Conservation (phyloP, 2,888 invertebrate genomes). For the Sminthurinus aureus region DNA sequence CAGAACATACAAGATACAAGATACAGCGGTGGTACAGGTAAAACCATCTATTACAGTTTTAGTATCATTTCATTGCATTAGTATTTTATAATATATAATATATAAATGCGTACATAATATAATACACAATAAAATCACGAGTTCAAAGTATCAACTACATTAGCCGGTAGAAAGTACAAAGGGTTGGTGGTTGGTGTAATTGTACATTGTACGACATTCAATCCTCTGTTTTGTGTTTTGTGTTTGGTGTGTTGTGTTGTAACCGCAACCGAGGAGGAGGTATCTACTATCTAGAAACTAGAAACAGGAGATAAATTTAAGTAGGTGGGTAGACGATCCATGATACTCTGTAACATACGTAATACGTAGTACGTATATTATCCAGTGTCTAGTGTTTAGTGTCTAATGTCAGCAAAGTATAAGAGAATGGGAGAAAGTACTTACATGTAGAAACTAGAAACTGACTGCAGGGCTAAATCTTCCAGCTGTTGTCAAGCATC, state of each 20-base stretch:
- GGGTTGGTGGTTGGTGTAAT: neutral
- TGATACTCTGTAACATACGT: too few relatives aligned
- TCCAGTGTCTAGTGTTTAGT: too few relatives aligned
- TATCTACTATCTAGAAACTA: neutral
- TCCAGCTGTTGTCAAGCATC: neutral
- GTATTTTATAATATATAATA: too few relatives aligned
- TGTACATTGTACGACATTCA: constrained; percentile 4
- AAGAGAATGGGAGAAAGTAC: too few relatives aligned
- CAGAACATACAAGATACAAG: neutral
- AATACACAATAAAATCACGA: too few relatives aligned
- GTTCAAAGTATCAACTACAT: constrained; percentile 18
- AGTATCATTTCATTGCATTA: too few relatives aligned
- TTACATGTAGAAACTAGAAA: neutral
- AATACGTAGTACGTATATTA: too few relatives aligned
- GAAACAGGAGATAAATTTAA: neutral
- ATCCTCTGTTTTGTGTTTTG: neutral
- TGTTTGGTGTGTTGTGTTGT: neutral
- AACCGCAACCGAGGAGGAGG: constrained; percentile 1
- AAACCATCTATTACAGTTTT: too few relatives aligned
- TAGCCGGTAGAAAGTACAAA: neutral
- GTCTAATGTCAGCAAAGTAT: too few relatives aligned
- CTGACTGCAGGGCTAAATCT: constrained; percentile 14
- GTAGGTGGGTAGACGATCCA: neutral
- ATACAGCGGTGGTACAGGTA: too few relatives aligned
- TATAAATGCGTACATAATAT: too few relatives aligned